phyloP scores from a whole-genome alignment of 2,797 vertebrate species.

The Pseudomugil tenellus region DNA sequence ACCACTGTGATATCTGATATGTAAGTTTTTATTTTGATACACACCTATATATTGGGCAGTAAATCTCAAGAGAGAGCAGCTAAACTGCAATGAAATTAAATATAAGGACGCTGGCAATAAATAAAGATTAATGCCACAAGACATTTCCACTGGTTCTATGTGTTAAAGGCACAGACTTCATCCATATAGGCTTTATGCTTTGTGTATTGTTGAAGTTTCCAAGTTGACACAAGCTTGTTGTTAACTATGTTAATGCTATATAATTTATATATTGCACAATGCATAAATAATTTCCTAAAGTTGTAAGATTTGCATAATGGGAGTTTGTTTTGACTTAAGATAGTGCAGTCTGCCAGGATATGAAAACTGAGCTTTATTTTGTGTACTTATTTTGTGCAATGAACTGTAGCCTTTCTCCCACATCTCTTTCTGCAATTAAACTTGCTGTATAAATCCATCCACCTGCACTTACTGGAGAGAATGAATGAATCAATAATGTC shows the following conservation, averaged over 20 bases:
- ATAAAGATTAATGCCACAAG: slow-evolving; percentile 29
- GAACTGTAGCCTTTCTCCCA: slow-evolving; percentile 37
- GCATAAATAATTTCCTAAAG: slow-evolving; percentile 49
- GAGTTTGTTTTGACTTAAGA: slow-evolving; percentile 44
- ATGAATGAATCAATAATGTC: slow-evolving; percentile 73
- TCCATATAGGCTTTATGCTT: slow-evolving; percentile 28
- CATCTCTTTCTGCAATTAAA: slow-evolving; percentile 50
- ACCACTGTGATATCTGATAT: not conserved
- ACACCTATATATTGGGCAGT: slow-evolving; percentile 13
- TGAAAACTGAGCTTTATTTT: slow-evolving; percentile 36
- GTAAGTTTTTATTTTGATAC: slow-evolving; percentile 22
- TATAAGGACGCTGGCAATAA: slow-evolving; percentile 24
- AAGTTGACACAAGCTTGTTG: slow-evolving; percentile 31
- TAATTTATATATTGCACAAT: slow-evolving; percentile 44
- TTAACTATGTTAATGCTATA: slow-evolving; percentile 42
- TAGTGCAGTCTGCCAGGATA: slow-evolving; percentile 27
- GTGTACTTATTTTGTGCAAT: slow-evolving; percentile 50
- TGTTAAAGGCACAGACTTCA: slow-evolving; percentile 31
- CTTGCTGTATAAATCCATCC: slow-evolving; percentile 44
- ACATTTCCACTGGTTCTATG: not conserved
- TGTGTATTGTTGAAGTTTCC: slow-evolving; percentile 10
- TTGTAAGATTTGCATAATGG: slow-evolving; percentile 34
- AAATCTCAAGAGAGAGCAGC: slow-evolving; percentile 10
- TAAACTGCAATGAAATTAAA: slow-evolving; percentile 6
- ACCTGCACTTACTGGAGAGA: slow-evolving; percentile 66